A percentile compares a stretch with the other conserved stretches of the same genome.
phyloP scores from a whole-genome alignment of 2,888 invertebrate species.

The Pheosia tremula region DNA sequence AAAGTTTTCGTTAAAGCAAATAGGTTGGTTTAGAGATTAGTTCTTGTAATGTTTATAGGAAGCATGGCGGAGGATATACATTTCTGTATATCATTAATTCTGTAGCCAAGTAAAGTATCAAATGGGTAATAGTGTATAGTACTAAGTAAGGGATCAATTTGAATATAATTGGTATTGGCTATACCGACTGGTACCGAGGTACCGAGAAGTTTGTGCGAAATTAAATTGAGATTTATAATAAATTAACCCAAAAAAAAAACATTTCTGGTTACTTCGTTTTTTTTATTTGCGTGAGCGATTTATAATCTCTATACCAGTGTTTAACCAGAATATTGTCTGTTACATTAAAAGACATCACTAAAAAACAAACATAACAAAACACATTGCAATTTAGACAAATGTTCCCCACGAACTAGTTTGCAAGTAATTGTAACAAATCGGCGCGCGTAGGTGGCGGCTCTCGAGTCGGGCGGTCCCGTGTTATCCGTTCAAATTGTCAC shows the following conservation, averaged over 20 bases:
- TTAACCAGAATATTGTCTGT: neutral
- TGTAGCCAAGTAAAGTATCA: too few species aligned
- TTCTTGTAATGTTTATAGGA: neutral
- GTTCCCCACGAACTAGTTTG: conserved; percentile 46
- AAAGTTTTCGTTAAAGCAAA: conserved; percentile 45
- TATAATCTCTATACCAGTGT: too few species aligned
- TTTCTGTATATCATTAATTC: too few species aligned
- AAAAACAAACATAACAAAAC: conserved; percentile 21
- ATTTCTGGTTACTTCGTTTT: too few species aligned
- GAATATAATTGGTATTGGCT: too few species aligned
- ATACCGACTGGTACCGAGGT: too few species aligned
- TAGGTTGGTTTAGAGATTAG: conserved; percentile 12
- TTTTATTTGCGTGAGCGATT: too few species aligned
- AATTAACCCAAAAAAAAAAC: too few species aligned
- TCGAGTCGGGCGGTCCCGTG: conserved; percentile 53
- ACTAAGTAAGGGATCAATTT: too few species aligned
- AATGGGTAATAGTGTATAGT: too few species aligned
- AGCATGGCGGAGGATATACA: neutral
- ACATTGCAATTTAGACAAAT: conserved; percentile 33
- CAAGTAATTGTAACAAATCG: conserved; percentile 76
- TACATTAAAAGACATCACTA: conserved; percentile 10
- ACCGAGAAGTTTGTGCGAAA: too few species aligned
- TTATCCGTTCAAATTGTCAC: conserved; percentile 72
- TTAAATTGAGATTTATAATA: too few species aligned
- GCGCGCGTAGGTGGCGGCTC: conserved; percentile 52